phyloP scores from a whole-genome alignment of 1,140 invertebrate species.

The Eciton burchellii region DNA sequence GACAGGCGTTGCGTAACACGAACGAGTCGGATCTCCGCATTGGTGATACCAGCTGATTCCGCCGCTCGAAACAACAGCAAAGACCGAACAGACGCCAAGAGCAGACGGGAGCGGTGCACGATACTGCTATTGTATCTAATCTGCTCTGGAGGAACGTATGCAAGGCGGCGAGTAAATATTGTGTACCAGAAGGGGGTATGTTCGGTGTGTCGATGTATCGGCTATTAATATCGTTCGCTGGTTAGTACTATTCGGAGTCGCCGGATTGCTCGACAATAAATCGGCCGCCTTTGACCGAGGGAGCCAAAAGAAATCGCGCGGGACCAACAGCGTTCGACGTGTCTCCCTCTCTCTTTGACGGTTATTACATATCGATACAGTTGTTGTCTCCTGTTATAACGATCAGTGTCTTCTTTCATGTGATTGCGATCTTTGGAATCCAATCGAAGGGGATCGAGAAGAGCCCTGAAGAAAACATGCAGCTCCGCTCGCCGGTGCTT shows the following conservation, averaged over 20 bases:
- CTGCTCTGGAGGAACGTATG: constrained; percentile 40
- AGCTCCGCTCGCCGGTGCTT: background rate
- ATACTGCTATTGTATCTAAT: constrained; percentile 71
- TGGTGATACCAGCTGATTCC: background rate
- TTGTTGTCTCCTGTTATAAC: background rate
- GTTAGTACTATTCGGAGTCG: constrained; percentile 58
- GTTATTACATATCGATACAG: background rate
- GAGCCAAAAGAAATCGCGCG: background rate
- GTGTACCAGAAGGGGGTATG: constrained; percentile 61
- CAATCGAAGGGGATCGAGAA: background rate
- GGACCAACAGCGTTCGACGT: background rate
- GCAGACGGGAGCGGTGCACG: constrained; percentile 34
- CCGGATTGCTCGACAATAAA: constrained; percentile 56
- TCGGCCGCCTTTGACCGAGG: constrained; percentile 20
- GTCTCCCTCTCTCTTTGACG: background rate
- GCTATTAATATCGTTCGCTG: constrained; percentile 64
- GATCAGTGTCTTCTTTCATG: background rate
- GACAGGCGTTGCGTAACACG: constrained; percentile 32
- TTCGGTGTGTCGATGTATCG: constrained; percentile 64
- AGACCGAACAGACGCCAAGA: too few species aligned
- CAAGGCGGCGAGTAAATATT: constrained; percentile 65
- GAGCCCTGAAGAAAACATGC: background rate
- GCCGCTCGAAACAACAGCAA: constrained; percentile 47
- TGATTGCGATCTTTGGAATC: background rate
- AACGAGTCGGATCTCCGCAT: background rate